Conservation (phyloP, 2,797 vertebrate genomes). For the Percopsis omiscomaycus region DNA sequence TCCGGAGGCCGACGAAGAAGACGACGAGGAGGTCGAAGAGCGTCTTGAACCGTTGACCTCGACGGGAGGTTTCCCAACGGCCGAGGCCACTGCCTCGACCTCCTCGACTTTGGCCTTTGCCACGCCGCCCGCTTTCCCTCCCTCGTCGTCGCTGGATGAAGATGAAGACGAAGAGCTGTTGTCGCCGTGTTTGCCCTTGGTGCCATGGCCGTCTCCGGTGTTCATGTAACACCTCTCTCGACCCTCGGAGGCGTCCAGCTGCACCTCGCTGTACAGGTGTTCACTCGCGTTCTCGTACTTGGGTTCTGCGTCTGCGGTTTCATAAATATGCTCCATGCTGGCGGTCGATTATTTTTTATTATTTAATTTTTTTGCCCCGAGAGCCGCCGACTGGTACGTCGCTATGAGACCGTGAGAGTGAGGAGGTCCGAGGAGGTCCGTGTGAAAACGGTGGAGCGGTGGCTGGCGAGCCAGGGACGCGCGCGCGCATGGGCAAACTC, state of each 20-base stretch:
- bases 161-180: slow-evolving; percentile 13
- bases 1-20: slow-evolving; percentile 36
- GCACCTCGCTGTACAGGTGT: slow-evolving; percentile 51
- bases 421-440: too few species aligned
- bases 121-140: background rate
- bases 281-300: slow-evolving; percentile 30
- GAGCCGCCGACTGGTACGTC: too few species aligned
- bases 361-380: too few species aligned
- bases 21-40: slow-evolving; percentile 57
- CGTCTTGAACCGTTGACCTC: slow-evolving; percentile 53
- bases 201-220: slow-evolving; percentile 29
- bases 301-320: too few species aligned
- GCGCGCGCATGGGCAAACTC: slow-evolving; percentile 49
- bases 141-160: slow-evolving; percentile 46
- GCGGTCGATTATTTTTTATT: too few species aligned
- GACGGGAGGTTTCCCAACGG: slow-evolving; percentile 9
- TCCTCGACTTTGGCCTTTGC: background rate
- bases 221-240: slow-evolving; percentile 61
- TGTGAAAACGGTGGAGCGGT: background rate
- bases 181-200: background rate
- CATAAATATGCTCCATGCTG: too few species aligned
- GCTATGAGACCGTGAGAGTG: too few species aligned
- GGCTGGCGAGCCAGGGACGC: background rate
- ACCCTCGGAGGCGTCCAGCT: slow-evolving; percentile 33
- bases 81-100: background rate